Percentiles rank a stretch among this genome's conserved stretches.
Evolutionary conservation across 1,140 invertebrate genomes (phyloP).

Genomic region (Panonychus citri): DNA sequence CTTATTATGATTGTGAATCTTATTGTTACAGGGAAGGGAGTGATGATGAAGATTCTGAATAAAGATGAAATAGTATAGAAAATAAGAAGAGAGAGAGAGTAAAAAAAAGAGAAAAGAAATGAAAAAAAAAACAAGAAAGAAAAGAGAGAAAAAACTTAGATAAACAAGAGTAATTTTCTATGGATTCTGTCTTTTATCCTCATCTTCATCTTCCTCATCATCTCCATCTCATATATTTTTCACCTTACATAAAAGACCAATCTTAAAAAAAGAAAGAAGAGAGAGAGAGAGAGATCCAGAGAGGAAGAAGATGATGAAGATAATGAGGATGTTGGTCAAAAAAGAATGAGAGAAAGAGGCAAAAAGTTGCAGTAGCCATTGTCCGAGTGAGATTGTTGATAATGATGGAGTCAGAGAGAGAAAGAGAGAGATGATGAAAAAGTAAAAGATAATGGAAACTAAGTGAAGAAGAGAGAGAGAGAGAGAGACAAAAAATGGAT

Average conservation of each 20-base stretch:
- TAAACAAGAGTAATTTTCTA: not conserved
- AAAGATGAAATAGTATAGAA: too few relatives aligned
- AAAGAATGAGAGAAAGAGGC: not conserved
- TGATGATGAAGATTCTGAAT: too few relatives aligned
- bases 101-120: not conserved
- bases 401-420: not conserved
- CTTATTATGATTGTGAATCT: too few relatives aligned
- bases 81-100: not conserved
- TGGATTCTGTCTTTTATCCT: not conserved
- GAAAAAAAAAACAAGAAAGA: not conserved
- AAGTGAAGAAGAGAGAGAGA: not conserved
- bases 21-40: too few relatives aligned
- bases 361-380: not conserved
- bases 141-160: not conserved
- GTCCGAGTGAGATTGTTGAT: not conserved
- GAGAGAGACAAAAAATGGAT: not conserved
- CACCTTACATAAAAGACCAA: not conserved
- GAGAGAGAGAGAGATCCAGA: constrained; percentile 1
- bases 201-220: not conserved
- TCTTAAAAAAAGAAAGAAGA: not conserved
- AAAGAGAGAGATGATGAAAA: not conserved
- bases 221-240: not conserved
- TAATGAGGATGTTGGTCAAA: too few relatives aligned
- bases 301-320: too few relatives aligned
- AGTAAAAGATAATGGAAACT: not conserved